Conservation (phyloP, 37 sponge, comb jelly and placozoan species). For the Beroe ovata region DNA sequence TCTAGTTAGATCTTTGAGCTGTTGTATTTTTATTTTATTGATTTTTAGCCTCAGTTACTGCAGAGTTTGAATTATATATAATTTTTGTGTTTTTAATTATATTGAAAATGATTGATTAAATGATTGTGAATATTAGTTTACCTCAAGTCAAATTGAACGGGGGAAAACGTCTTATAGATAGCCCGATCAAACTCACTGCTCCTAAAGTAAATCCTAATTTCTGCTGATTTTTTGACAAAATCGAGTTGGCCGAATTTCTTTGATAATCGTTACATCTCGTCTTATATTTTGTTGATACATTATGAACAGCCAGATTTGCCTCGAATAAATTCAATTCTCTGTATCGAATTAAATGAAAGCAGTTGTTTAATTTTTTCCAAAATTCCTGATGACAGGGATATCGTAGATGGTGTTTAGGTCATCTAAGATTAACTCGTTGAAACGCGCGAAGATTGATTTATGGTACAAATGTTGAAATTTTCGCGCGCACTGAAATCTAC, state of each 20-base stretch:
- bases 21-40: constrained; percentile 6
- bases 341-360: neutral
- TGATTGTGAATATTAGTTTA: neutral
- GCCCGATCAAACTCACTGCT: too few species aligned
- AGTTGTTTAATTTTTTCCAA: too few species aligned
- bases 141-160: neutral
- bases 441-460: too few species aligned
- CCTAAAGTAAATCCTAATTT: too few species aligned
- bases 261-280: neutral
- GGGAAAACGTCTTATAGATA: too few species aligned
- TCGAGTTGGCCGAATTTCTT: neutral
- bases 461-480: too few species aligned
- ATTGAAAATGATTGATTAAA: constrained; percentile 8
- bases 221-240: too few species aligned
- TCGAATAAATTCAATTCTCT: constrained; percentile 33
- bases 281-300: neutral
- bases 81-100: constrained; percentile 41
- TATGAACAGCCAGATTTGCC: constrained; percentile 4
- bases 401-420: too few species aligned
- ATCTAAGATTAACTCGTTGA: too few species aligned
- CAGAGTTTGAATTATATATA: neutral
- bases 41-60: constrained; percentile 58
- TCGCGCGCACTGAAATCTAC: too few species aligned
- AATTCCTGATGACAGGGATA: too few species aligned
- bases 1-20: neutral